Conservation (phyloP, 2,888 invertebrate genomes). For the Isoperla grammatica region DNA sequence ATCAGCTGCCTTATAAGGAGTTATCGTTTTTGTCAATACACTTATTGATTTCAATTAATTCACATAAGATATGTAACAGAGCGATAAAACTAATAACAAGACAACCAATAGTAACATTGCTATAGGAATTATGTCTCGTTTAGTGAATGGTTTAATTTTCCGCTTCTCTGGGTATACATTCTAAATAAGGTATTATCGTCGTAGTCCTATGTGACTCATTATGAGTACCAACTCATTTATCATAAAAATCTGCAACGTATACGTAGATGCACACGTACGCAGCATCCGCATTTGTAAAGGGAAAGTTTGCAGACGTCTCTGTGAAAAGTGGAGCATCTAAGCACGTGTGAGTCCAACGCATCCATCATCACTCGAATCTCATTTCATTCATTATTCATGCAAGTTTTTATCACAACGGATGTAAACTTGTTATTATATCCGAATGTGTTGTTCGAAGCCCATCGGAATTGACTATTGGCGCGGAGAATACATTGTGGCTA, state of each 20-base stretch:
- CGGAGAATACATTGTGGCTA: no score
- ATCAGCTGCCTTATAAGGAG: no score
- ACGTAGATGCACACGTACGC: not conserved
- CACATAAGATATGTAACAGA: no score
- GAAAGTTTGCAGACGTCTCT: constrained; percentile 8
- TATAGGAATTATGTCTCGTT: no score
- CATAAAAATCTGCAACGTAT: not conserved
- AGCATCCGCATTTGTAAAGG: constrained; percentile 12
- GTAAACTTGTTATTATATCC: constrained; percentile 2
- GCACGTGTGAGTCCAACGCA: not conserved
- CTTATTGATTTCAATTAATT: no score
- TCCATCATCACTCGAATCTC: constrained; percentile 13
- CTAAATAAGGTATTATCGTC: constrained; percentile 14
- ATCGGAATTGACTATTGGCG: no score
- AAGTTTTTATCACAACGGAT: not conserved
- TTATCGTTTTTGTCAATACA: no score
- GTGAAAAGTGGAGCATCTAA: constrained; percentile 12
- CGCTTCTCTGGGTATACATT: not conserved
- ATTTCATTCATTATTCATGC: constrained; percentile 18
- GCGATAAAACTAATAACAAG: no score
- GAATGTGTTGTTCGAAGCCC: no score
- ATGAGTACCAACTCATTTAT: constrained; percentile 2
- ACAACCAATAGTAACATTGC: no score
- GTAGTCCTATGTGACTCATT: constrained; percentile 6
- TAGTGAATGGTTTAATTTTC: no score